Evolutionary conservation across 2,113 vertebrate species (phyloP), one percentile per base, ranked within the genome.

Genomic region (Alouatta palliata): DNA sequence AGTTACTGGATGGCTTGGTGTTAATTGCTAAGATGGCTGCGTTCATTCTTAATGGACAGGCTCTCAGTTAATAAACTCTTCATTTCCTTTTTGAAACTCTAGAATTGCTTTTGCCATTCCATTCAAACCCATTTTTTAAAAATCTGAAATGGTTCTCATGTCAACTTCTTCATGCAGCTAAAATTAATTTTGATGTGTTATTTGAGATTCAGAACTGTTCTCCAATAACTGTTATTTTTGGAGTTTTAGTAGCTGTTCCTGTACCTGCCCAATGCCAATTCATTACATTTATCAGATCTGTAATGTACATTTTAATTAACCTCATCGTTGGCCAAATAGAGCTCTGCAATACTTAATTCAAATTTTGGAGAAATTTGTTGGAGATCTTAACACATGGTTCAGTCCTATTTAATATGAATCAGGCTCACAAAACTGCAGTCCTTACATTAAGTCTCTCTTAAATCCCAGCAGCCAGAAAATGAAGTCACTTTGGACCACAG

Each of bases 401-500:
- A 98, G 66, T 91, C 70, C 64, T 97, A 94, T 96, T 98, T 98
- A 98, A 97, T 85, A 88, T 80, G 92, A 98, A 82, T 85, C 96
- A 96, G 4, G 96, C 98, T 97, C 85, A 95, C n/a, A 92, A 98
- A 92, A 97, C 37, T 96, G 89, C 97, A 71, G 81, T 92, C 96
- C 91, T 98, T 97, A 97, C 97, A 96, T 97, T 98, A 98, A 97
- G 91, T 97, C 90, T 96, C 96, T 97, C 92, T 98, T 97, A 98
- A 98, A 98, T 96, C 95, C 80, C 96, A 97, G 88, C 88, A 98
- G 97, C 89, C 90, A 98, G 98, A 98, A 98, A 98, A 98, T 98
- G 97, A 98, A 98, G 97, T 98, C 98, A 98, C 83, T 96, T 98
- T 98, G 98, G 98, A 94, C 7, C 8, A 35, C 71, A 97, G 98